A percentile compares a stretch with the other conserved stretches of the same genome.
These are phyloP conservation scores for Drosophila punjabiensis DNA, from an alignment of 1,140 invertebrate species.

Conservation along the genomic window DNA sequence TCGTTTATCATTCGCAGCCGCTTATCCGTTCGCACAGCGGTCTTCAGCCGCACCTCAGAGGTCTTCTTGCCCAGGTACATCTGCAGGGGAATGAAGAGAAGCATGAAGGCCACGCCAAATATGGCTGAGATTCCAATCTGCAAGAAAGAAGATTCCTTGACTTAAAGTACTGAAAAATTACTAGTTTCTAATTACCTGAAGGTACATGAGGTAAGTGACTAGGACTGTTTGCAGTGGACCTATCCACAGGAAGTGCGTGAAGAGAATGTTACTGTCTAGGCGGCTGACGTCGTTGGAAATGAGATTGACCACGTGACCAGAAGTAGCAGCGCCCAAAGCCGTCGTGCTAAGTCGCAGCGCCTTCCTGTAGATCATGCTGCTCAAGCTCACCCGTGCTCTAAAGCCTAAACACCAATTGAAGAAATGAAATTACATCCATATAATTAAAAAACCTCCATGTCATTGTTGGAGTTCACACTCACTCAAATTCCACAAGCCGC, in stretches of 20 bases:
- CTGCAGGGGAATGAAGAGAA: constrained; percentile 94
- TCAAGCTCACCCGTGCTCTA: constrained; percentile 92
- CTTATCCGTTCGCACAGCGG: constrained; percentile 92
- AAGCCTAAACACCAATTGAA: constrained; percentile 82
- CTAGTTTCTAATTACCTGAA: constrained; percentile 74
- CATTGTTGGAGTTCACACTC: not conserved
- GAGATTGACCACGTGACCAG: constrained; percentile 96
- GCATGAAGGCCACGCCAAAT: constrained; percentile 91
- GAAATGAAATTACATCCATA: too few relatives aligned
- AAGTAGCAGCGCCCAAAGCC: constrained; percentile 91
- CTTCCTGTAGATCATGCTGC: constrained; percentile 93
- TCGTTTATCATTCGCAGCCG: constrained; percentile 95
- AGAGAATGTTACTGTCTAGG: constrained; percentile 89
- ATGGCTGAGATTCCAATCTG: constrained; percentile 91
- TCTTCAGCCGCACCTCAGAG: constrained; percentile 88
- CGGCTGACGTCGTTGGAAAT: constrained; percentile 95
- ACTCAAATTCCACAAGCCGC: constrained; percentile 90
- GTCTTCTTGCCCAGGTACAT: constrained; percentile 90
- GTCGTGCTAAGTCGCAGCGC: constrained; percentile 89
- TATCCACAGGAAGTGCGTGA: constrained; percentile 92
- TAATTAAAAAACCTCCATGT: too few relatives aligned
- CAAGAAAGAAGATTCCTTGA: not conserved
- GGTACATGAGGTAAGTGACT: constrained; percentile 91
- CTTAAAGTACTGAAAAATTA: too few relatives aligned
- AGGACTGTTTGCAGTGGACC: constrained; percentile 93